Evolutionary conservation across 2,113 vertebrate species (phyloP).

Genomic region (Ranitomeya variabilis): DNA sequence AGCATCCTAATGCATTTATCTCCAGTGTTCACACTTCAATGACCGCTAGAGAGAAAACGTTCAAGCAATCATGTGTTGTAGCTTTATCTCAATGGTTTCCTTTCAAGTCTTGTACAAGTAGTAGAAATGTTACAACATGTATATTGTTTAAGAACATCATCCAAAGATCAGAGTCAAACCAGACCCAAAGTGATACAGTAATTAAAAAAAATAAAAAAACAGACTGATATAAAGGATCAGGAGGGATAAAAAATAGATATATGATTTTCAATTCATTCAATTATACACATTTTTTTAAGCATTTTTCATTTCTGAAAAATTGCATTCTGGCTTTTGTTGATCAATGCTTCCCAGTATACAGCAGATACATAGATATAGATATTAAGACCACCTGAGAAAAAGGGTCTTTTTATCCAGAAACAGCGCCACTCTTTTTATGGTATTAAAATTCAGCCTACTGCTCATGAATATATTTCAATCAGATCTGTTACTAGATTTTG

Average conservation of each 20-base stretch:
- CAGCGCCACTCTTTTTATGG: background rate
- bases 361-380: background rate
- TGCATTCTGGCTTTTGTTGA: background rate
- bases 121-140: background rate
- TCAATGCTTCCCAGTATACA: background rate
- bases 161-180: background rate
- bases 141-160: constrained; percentile 11
- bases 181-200: background rate
- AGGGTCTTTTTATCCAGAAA: too few species aligned
- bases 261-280: background rate
- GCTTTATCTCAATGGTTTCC: background rate
- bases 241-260: background rate
- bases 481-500: too few species aligned
- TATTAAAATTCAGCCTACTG: background rate
- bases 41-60: background rate
- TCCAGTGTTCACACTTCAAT: constrained; percentile 17
- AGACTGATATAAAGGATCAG: background rate
- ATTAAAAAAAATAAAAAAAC: background rate
- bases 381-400: background rate
- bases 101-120: background rate
- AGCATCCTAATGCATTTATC: constrained; percentile 35
- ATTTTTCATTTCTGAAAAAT: background rate
- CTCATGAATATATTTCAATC: background rate
- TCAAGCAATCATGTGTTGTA: constrained; percentile 3
- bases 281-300: background rate